Base-by-base conservation (phyloP, 2,888 invertebrate species). In the Cinara cedri region DNA sequence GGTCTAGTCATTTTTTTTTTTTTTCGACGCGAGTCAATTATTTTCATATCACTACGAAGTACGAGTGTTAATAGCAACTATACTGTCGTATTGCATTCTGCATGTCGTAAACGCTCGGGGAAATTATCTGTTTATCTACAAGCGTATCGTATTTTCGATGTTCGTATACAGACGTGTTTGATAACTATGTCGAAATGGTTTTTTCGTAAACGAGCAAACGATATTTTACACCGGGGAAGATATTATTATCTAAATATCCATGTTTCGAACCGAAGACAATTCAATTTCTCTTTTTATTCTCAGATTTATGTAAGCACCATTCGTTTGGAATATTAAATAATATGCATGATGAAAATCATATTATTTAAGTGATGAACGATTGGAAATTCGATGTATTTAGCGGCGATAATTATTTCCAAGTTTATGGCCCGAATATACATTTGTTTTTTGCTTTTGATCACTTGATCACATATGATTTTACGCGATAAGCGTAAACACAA, bases 1-100 rank as follows among this genome's bases (percentile, higher is more conserved):
- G 54, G 54, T 65, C 70, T 11, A 10, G 19, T 2, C 19, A 9
- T 2, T 24, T 68, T 14, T 55, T 46, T 24, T 72, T 21, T 55
- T 57, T 57, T 51, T 74, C 16, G 42, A 21, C 42, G 24, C 42
- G 16, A 42, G 24, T 13, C 54, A 9, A 74, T 74, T 65, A 63
- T 63, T 63, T 44, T 14, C n/a, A 54, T 54, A 54, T 26, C 8
- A 1, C 19, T 21, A 19, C 11, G 19, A 19, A 3, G 34, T 57
- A 19, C 6, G 63, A 2, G 21, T 44, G 42, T 14, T 14, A n/a
- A 8, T 46, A 65, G 21, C 3, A 44, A 42, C 10, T 42, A n/a
- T n/a, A n/a, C n/a, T 16, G 16, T 65, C 3, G 2, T 21, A 44
- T 65, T 65, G 44, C 21, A 44, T 21, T 44, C 11, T 55, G 1